Evolutionary conservation across 1,140 invertebrate genomes (phyloP).

Genomic region (Drosophila nigrodunni): DNA sequence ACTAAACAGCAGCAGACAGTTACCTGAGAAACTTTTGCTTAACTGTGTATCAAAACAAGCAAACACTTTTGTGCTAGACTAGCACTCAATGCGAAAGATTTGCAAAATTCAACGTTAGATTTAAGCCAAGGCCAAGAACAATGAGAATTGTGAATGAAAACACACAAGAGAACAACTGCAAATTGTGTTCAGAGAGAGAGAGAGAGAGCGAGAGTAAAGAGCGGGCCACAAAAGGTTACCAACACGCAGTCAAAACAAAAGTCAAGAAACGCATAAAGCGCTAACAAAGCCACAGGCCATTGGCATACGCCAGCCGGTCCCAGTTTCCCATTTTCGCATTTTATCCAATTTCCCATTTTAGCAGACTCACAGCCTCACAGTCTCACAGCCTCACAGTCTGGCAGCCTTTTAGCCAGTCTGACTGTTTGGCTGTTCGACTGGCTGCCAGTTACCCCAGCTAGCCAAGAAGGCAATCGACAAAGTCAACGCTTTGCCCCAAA

Average conservation of each 20-base stretch:
- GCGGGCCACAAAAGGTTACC: not conserved
- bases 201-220: slow-evolving; percentile 3
- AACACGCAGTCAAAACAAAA: slow-evolving; percentile 38
- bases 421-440: not conserved
- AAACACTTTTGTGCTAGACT: not conserved
- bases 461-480: slow-evolving; percentile 14
- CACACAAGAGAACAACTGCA: slow-evolving; percentile 18
- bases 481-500: slow-evolving; percentile 19
- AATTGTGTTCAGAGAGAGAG: not conserved
- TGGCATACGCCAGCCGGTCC: slow-evolving; percentile 56
- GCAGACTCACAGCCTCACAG: not conserved
- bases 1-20: not conserved
- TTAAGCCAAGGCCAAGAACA: slow-evolving; percentile 43
- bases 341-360: slow-evolving; percentile 1
- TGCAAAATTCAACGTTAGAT: slow-evolving; percentile 12
- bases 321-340: not conserved
- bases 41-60: not conserved
- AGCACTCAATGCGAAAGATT: not conserved
- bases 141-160: slow-evolving; percentile 22
- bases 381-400: not conserved
- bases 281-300: slow-evolving; percentile 76
- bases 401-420: slow-evolving; percentile 2
- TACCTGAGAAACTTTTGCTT: not conserved
- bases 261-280: slow-evolving; percentile 60
- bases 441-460: slow-evolving; percentile 1